A percentile compares a stretch with the other conserved stretches of the same genome.
Evolutionary conservation across 1,140 invertebrate genomes (phyloP).

Genomic region (Tigriopus japonicus): DNA sequence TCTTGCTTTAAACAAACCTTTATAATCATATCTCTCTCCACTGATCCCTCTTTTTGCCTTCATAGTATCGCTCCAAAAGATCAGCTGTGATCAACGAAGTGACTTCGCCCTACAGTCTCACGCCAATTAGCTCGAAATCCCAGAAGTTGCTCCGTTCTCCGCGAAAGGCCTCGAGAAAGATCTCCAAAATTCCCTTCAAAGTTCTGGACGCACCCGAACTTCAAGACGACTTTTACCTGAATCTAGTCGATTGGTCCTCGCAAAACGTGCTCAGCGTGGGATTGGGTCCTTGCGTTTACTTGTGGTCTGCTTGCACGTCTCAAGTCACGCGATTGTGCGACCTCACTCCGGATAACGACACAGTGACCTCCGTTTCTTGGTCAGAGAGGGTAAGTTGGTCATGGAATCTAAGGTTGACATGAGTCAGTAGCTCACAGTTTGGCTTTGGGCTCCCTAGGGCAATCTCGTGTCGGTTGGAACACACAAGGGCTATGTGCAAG

Average conservation of each 20-base stretch:
- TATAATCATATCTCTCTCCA: constrained; percentile 12
- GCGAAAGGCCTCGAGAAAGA: constrained; percentile 83
- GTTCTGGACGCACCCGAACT: constrained; percentile 93
- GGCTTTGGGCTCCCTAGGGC: constrained; percentile 35
- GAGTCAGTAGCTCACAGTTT: neutral
- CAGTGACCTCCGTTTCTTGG: constrained; percentile 97
- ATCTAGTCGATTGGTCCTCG: constrained; percentile 97
- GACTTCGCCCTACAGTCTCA: constrained; percentile 68
- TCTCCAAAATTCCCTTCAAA: constrained; percentile 92
- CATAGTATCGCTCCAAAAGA: constrained; percentile 24
- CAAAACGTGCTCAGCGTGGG: constrained; percentile 98
- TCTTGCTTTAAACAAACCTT: too few species aligned
- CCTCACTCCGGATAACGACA: constrained; percentile 72
- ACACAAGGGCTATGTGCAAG: constrained; percentile 85
- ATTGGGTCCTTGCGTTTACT: constrained; percentile 88
- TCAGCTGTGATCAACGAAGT: constrained; percentile 35
- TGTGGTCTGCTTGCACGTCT: constrained; percentile 98
- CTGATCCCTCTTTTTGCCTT: constrained; percentile 18
- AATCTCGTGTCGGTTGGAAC: constrained; percentile 93
- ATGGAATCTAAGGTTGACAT: neutral
- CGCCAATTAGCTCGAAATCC: constrained; percentile 78
- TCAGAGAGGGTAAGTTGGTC: constrained; percentile 50
- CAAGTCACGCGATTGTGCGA: constrained; percentile 90
- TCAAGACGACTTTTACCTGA: constrained; percentile 98
- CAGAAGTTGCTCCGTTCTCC: constrained; percentile 83